Evolutionary conservation across 2,888 invertebrate genomes (phyloP), one percentile per base, ranked within the genome.

Genomic region (Melanophora roralis): DNA sequence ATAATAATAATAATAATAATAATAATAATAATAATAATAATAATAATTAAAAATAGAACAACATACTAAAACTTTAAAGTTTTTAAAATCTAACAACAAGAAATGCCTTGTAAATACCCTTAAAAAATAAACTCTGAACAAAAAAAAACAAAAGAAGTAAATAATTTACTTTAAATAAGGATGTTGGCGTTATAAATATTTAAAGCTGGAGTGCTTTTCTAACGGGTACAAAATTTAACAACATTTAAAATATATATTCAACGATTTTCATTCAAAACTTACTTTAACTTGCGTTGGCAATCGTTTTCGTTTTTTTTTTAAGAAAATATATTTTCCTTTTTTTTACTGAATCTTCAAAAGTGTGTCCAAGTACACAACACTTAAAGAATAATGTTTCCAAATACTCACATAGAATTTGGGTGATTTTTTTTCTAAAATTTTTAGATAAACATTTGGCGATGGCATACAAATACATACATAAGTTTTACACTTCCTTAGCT

Each of bases 261-360:
- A 78, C 69, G 73, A 21, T 51, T 51, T 47, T 69, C 43, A 51
- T 68, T n/a, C 16, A 57, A 47, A 72, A 75, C 53, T 76, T 71
- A 38, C 53, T 45, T 65, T 43, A 69, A 49, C 43, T 68, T 59
- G 49, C 69, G 57, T 59, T 40, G 38, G 53, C 64, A 57, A 65
- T 68, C 11, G 27, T 27, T 27, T 27, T 27, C 27, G 3, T 27
- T 3, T 27, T 27, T 27, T 62, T 51, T 38, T 47, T 23, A 49
- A 49, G 60, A 19, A 12, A 40, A 57, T 14, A 40, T 27, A 36
- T 60, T 47, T 53, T 23, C 23, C 34, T 16, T 19, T 43, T 45
- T 16, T 8, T 34, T 16, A 7, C 38, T 38, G 19, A 16, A 14
- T 32, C 36, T 32, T 32, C 27, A 8, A 27, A 27, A 69, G 60